Base-by-base conservation (phyloP, 2,888 invertebrate species). In the Altica lythri region DNA sequence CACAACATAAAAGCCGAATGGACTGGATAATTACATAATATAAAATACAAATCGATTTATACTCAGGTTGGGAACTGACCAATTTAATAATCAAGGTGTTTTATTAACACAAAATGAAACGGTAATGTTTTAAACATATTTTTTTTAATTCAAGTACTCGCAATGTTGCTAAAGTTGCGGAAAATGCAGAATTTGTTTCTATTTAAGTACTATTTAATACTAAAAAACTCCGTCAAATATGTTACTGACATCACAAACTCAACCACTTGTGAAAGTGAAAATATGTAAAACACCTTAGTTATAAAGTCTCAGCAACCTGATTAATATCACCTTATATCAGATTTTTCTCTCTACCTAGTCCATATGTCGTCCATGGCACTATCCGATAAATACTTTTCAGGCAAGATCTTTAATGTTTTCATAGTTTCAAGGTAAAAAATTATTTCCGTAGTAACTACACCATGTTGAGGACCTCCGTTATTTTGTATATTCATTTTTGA, bases 391-490 rank as follows among this genome's bases (percentile, higher is more conserved):
- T 89, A 88, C 67, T 86, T 84, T 53, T 83, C 80, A 22, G 89
- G 89, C 67, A 93, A 79, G 19, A 90, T 87, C 73, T 88, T 86
- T 22, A 93, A 79, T 64, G 87, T 88, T 71, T 89, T 86, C 67
- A 95, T 80, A 52, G 92, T 92, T 78, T 93, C 90, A 69, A 92
- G 81, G 75, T 95, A 95, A 78, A 94, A 94, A 57, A 91, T 90
- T 69, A 94, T 78, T 79, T 95, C 95, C 5, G 92, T 90, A 25
- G 91, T 93, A n/a, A 95, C 94, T 47, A 92, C 86, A 32, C 95
- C 95, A 74, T 96, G 95, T 72, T 95, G 93, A 1, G 96, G 96
- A 40, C 95, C 95, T n/a, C 95, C 95, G 78, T 96, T 93, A 66
- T 94, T 95, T 51, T 88, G 86, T 64, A 97, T 92, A 72, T 93